These are phyloP conservation scores for Serripes groenlandicus DNA, from an alignment of 2,888 invertebrate genomes.

Conservation along the genomic window DNA sequence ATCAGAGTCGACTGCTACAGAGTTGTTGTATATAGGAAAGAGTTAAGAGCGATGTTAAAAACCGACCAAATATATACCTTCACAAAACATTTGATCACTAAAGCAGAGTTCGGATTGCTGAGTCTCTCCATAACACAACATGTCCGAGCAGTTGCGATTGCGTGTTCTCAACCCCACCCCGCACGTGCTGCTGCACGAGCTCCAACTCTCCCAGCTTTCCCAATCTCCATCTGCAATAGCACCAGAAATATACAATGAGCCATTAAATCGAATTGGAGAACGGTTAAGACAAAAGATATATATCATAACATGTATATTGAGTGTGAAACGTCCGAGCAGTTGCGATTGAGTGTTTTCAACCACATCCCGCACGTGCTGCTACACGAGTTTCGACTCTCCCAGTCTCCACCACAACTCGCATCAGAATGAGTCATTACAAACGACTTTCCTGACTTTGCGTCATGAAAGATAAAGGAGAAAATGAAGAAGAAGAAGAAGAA, in stretches of 20 bases:
- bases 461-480: no score
- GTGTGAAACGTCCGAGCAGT: constrained; percentile 36
- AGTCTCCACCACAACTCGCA: no score
- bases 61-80: not conserved
- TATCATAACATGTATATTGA: no score
- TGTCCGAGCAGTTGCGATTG: constrained; percentile 34
- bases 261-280: no score
- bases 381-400: constrained; percentile 39
- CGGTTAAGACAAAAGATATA: no score
- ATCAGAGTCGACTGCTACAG: no score
- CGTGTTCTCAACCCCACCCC: constrained; percentile 40
- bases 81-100: constrained; percentile 2
- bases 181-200: constrained; percentile 41
- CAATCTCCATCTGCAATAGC: constrained; percentile 37
- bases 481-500: no score
- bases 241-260: no score
- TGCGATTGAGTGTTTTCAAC: constrained; percentile 25
- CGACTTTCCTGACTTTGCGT: no score
- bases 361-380: constrained; percentile 46
- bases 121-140: not conserved
- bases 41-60: no score
- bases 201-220: constrained; percentile 41
- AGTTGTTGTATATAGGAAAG: no score
- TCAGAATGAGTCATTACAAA: no score
- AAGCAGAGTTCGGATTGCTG: constrained; percentile 9